phyloP scores from a whole-genome alignment of 2,797 vertebrate species.

The Oceanodroma leucorhoa region DNA sequence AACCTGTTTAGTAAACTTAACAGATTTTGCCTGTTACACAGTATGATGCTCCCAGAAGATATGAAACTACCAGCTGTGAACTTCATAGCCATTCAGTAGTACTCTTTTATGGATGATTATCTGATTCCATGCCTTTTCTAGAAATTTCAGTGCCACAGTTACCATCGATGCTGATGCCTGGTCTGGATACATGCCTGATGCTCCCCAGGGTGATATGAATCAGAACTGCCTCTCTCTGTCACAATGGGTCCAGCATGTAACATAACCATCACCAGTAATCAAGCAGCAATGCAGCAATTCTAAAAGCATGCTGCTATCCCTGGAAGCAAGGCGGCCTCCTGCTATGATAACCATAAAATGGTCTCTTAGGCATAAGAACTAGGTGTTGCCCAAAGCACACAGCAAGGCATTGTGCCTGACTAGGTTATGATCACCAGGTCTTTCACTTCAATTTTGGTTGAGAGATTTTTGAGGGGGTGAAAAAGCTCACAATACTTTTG shows the following conservation, averaged over 20 bases:
- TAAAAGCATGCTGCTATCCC: background rate
- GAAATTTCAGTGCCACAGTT: background rate
- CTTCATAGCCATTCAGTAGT: slow-evolving; percentile 2
- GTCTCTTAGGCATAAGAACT: background rate
- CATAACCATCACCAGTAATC: slow-evolving; percentile 4
- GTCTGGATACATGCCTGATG: background rate
- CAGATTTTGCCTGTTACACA: background rate
- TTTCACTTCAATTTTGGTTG: background rate
- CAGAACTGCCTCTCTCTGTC: background rate
- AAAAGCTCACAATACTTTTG: background rate
- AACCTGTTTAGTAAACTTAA: background rate
- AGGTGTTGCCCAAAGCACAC: background rate
- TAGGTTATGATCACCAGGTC: background rate
- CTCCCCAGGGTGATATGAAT: background rate
- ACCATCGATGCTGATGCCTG: background rate
- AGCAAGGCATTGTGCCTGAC: background rate
- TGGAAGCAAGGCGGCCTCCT: background rate
- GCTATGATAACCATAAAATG: background rate
- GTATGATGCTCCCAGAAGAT: background rate
- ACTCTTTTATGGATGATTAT: background rate
- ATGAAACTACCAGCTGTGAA: slow-evolving; percentile 26
- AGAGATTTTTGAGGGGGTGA: background rate
- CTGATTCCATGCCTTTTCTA: slow-evolving; percentile 33
- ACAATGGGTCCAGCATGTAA: background rate
- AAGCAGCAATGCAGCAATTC: background rate